Evolutionary conservation across 2,888 invertebrate genomes (phyloP).

Genomic region (Patella depressa): DNA sequence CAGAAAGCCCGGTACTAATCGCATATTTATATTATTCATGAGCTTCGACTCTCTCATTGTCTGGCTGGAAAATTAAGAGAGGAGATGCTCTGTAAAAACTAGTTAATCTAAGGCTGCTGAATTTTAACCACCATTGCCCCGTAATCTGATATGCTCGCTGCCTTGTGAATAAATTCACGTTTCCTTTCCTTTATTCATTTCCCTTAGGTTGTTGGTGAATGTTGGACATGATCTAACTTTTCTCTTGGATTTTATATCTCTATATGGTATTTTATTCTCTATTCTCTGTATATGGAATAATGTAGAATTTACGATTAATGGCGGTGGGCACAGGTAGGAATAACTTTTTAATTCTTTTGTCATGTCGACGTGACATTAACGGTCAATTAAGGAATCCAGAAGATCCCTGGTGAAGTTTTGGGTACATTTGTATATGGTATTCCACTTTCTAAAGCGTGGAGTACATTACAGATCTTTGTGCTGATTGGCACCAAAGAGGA

Average conservation of each 20-base stretch:
- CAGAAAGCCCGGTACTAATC: slow-evolving; percentile 38
- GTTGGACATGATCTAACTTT: slow-evolving; percentile 1
- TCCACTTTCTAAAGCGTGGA: too few relatives aligned
- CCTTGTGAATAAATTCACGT: slow-evolving; percentile 40
- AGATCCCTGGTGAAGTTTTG: too few relatives aligned
- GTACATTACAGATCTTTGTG: too few relatives aligned
- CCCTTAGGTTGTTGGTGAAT: slow-evolving; percentile 7
- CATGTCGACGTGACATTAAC: too few relatives aligned
- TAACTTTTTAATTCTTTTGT: too few relatives aligned
- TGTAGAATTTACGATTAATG: too few relatives aligned
- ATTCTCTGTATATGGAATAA: too few relatives aligned
- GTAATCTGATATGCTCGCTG: slow-evolving; percentile 41
- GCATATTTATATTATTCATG: slow-evolving; percentile 51
- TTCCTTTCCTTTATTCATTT: slow-evolving; percentile 6
- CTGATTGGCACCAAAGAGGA: too few relatives aligned
- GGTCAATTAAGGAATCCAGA: too few relatives aligned
- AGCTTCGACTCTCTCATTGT: slow-evolving; percentile 41
- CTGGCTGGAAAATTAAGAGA: slow-evolving; percentile 42
- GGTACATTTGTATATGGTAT: too few relatives aligned
- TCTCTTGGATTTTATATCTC: slow-evolving; percentile 5
- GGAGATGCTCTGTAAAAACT: slow-evolving; percentile 44
- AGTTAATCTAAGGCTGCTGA: slow-evolving; percentile 46
- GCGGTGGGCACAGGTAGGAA: too few relatives aligned
- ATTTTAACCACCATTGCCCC: slow-evolving; percentile 43
- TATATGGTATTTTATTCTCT: too few relatives aligned